phyloP scores from a whole-genome alignment of 2,113 vertebrate species.

The Xenopus tropicalis region DNA sequence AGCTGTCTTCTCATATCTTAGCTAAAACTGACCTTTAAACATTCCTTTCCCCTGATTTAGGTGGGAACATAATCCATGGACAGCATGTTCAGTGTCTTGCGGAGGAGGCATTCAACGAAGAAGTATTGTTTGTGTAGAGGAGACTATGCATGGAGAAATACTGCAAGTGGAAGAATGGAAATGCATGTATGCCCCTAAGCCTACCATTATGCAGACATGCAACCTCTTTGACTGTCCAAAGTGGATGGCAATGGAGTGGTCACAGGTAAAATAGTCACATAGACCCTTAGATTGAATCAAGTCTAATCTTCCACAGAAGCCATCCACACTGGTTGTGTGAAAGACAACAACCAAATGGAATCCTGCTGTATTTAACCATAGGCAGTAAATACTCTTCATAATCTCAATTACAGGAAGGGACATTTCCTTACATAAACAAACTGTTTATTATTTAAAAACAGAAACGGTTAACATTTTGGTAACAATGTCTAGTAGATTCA shows the following conservation, averaged over 20 bases:
- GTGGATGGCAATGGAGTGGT: conserved; percentile 94
- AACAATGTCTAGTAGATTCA: too few relatives aligned
- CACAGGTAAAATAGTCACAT: conserved; percentile 69
- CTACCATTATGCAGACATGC: conserved; percentile 76
- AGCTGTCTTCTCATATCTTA: too few relatives aligned
- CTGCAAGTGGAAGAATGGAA: conserved; percentile 90
- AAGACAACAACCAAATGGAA: too few relatives aligned
- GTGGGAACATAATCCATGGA: conserved; percentile 95
- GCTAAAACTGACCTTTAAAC: background rate
- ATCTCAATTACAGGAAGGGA: too few relatives aligned
- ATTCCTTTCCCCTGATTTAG: conserved; percentile 52
- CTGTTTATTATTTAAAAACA: too few relatives aligned
- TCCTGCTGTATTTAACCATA: too few relatives aligned
- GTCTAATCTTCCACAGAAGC: too few relatives aligned
- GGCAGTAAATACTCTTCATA: too few relatives aligned
- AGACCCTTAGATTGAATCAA: background rate
- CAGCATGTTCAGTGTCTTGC: conserved; percentile 83
- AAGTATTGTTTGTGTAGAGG: conserved; percentile 85
- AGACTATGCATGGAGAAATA: conserved; percentile 79
- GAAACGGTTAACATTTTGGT: too few relatives aligned
- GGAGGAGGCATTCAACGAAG: conserved; percentile 85
- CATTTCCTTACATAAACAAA: too few relatives aligned
- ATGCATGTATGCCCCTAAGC: conserved; percentile 84
- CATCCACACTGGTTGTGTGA: too few relatives aligned
- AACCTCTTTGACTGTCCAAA: conserved; percentile 85